Conservation (phyloP, 1,140 invertebrate species). For the Drosophila saltans region DNA sequence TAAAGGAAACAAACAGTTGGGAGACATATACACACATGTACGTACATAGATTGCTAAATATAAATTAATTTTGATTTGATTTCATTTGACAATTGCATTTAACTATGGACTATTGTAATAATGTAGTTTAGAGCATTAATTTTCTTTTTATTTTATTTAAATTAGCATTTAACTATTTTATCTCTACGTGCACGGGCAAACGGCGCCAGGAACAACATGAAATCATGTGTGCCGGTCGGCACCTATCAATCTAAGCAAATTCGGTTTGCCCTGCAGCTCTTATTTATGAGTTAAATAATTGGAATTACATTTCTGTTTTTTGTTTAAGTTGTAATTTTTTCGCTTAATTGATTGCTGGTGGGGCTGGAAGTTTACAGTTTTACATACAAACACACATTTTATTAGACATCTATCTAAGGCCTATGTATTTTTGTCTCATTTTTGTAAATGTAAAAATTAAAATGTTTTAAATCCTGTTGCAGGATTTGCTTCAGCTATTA, state of each 20-base stretch:
- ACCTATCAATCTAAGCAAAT: conserved; percentile 10
- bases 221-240: not conserved
- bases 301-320: conserved; percentile 51
- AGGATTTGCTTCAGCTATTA: conserved; percentile 80
- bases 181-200: not conserved
- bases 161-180: conserved; percentile 73
- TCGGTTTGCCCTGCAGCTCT: not conserved
- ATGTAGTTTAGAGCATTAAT: conserved; percentile 20
- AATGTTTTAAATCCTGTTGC: conserved; percentile 79
- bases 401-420: conserved; percentile 13
- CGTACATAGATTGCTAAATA: conserved; percentile 36
- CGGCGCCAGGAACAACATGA: not conserved
- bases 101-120: conserved; percentile 49
- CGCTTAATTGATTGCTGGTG: conserved; percentile 57
- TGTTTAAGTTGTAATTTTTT: conserved; percentile 28
- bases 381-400: conserved; percentile 40
- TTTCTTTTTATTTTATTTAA: conserved; percentile 61
- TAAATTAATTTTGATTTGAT: conserved; percentile 68
- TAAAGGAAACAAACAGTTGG: not conserved
- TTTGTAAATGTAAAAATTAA: conserved; percentile 32
- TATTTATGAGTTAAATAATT: conserved; percentile 33
- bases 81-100: conserved; percentile 68
- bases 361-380: conserved; percentile 60
- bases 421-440: conserved; percentile 41
- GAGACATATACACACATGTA: conserved; percentile 5